Conservation (phyloP, 2,797 vertebrate genomes). For the Sciurus carolinensis region DNA sequence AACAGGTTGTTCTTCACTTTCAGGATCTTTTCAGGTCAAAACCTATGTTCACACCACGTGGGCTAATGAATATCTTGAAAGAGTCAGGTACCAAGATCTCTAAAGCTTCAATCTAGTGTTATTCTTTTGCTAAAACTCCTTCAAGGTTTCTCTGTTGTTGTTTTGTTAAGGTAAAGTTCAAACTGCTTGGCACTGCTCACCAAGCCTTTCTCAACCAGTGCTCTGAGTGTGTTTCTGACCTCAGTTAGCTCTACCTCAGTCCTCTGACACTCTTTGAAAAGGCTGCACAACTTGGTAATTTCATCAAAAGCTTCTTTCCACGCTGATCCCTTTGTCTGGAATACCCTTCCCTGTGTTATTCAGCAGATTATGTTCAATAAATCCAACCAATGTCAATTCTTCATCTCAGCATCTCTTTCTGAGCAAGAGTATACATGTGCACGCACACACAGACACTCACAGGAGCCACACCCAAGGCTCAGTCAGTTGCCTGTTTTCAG, state of each 20-base stretch:
- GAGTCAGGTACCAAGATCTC: background rate
- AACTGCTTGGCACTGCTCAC: background rate
- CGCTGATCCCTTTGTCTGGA: background rate
- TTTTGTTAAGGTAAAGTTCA: background rate
- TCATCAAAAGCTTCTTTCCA: background rate
- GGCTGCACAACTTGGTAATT: rapidly evolving
- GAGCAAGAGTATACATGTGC: background rate
- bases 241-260: background rate
- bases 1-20: background rate
- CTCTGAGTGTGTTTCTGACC: background rate
- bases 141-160: background rate
- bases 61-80: background rate
- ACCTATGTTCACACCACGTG: background rate
- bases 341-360: background rate
- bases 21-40: background rate
- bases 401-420: background rate
- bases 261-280: background rate
- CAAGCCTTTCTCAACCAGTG: background rate
- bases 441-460: rapidly evolving
- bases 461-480: background rate
- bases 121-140: background rate
- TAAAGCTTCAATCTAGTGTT: background rate
- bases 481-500: background rate
- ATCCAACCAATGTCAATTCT: background rate
- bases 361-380: background rate